Evolutionary conservation across 2,797 vertebrate species (phyloP).

Genomic region (Mus spretus): DNA sequence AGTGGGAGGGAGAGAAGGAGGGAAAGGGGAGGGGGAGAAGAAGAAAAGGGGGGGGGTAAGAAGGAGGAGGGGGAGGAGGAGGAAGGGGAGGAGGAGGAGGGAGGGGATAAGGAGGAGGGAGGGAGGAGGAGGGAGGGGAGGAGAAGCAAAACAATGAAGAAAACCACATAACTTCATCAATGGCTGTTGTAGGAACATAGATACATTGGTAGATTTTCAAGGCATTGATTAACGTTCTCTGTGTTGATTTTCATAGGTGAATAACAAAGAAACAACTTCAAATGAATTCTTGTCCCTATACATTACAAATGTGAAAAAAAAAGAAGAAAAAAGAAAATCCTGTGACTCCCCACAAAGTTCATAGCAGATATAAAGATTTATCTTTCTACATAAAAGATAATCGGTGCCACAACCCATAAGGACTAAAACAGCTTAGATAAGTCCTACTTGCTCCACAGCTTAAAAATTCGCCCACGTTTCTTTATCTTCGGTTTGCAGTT

Average conservation of each 20-base stretch:
- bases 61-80: too few relatives aligned
- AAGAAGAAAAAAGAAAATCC: background rate
- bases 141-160: background rate
- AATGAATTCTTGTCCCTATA: conserved; percentile 37
- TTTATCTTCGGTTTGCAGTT: conserved; percentile 11
- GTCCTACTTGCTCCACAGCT: background rate
- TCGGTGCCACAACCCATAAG: conserved; percentile 5
- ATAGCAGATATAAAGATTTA: conserved; percentile 35
- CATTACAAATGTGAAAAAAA: background rate
- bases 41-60: background rate
- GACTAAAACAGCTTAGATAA: background rate
- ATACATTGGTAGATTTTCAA: background rate
- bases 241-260: background rate
- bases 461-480: background rate
- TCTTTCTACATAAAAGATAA: conserved; percentile 27
- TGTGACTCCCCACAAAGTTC: background rate
- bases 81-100: background rate
- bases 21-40: background rate
- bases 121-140: background rate
- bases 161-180: background rate
- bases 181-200: background rate
- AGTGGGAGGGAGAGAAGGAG: too few relatives aligned
- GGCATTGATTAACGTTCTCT: background rate
- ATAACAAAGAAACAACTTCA: conserved; percentile 29
- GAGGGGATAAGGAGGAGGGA: background rate